Base-by-base conservation (phyloP, 2,888 invertebrate genomes). In the Byasa hedistus region DNA sequence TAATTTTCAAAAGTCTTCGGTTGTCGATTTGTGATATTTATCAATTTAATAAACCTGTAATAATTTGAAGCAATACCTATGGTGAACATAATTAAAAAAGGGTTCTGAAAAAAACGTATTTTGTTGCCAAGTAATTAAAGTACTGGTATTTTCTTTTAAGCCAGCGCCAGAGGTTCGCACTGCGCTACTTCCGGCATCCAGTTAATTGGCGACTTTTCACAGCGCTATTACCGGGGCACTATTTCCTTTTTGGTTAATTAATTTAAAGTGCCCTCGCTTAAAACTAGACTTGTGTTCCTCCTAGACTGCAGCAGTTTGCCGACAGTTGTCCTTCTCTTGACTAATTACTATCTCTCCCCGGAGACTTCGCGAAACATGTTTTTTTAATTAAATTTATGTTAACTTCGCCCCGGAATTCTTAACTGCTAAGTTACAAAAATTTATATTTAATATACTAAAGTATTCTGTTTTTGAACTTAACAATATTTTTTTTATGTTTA, bases 121-220 rank as follows among this genome's bases (percentile, higher is more conserved):
- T 21, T 22, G 54, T 36, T 55, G 22, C 17, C 27, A 61, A 62
- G 21, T 54, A 54, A 61, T 68, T 69, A 61, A 66, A 48, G 67
- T 64, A 48, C 61, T 60, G 61, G 63, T 60, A 62, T 68, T 65
- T 69, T 63, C 59, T 61, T 65, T 66, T 54, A 64, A 63, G 58
- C 39, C 7, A 48, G 21, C 23, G 7, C 57, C 52, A 15, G 24
- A 24, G 21, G 44, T 66, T 66, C 24, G 39, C 57, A 32, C 54
- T 36, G 23, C 24, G 54, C n/a, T 51, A 63, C 63, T 62, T 61
- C 55, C 56, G 70, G 68, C 70, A 64, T 65, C 64, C 73, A 73
- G 75, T 77, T 81, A 79, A 79, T 79, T 79, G 76, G 69, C 62
- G 73, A 76, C 74, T 80, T 79, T 76, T 76, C 75, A 71, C 75